Base-by-base conservation (phyloP, 2,888 invertebrate species). In the Drosophila pseudotakahashii region DNA sequence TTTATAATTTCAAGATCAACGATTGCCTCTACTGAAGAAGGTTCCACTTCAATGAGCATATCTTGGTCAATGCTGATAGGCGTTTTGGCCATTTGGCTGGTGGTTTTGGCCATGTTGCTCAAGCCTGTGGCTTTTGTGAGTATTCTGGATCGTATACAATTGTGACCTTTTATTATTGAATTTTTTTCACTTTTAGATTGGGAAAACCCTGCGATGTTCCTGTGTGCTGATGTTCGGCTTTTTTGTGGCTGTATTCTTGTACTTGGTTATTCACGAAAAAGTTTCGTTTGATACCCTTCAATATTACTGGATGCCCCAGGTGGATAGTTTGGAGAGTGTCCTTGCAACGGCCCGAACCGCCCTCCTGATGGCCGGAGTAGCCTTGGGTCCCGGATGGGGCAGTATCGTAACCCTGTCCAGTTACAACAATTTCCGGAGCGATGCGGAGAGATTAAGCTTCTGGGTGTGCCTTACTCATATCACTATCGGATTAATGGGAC, bases 361-460 rank as follows among this genome's bases (percentile, higher is more conserved):
- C 37, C 79, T 88, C 11, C 42, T 91, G 47, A 83, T 91, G 78
- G 82, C 91, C 47, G 89, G 88, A 51, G 97, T 95, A 91, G 96
- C 97, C 0, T 94, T 98, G 47, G 98, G 98, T 1, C 96, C 96
- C 0, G 96, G 97, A 1, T 96, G 96, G 95, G 97, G 97, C 30
- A 96, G 96, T 16, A 94, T 97, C 47, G 93, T 97, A 59, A 96
- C 96, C 87, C 95, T 96, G 94, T 96, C 97, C 54, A 97, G 97
- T 90, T 97, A 95, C 90, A 97, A 97, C 90, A 93, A 94, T 76
- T 96, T 96, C 87, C 93, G 94, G 78, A 96, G 95, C 83, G 95
- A 95, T 81, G 95, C 94, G 81, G 93, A 95, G 53, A 86, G 86
- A 7, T 63, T 88, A 23, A 88, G 87, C 7, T 60, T 89, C 44